Conservation (phyloP, 2,888 invertebrate genomes). For the Erebia epiphron region DNA sequence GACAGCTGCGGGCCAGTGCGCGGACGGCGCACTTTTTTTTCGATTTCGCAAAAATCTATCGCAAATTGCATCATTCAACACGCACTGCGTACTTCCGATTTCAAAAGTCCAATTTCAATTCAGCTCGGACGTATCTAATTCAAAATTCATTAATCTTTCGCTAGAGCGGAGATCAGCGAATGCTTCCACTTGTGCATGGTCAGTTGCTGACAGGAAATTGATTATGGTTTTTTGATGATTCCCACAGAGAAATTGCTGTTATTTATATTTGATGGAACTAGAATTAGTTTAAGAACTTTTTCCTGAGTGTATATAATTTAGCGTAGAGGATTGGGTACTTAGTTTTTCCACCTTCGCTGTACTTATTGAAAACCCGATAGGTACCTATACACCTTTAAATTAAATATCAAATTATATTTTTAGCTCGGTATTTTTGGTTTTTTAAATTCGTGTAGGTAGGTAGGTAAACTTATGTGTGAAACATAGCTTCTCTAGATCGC, state of each 20-base stretch:
- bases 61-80: slow-evolving; percentile 70
- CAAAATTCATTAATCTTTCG: slow-evolving; percentile 77
- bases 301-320: background rate
- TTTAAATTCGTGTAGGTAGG: no score
- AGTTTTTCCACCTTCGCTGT: background rate
- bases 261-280: slow-evolving; percentile 1
- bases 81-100: slow-evolving; percentile 75
- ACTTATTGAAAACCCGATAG: no score
- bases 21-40: slow-evolving; percentile 66
- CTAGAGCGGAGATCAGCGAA: slow-evolving; percentile 56
- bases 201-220: slow-evolving; percentile 82
- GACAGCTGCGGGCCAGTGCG: slow-evolving; percentile 74
- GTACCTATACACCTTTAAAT: no score
- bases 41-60: slow-evolving; percentile 66
- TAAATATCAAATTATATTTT: no score
- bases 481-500: background rate
- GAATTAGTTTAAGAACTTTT: background rate
- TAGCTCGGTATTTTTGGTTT: no score
- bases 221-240: slow-evolving; percentile 56
- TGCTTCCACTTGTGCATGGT: slow-evolving; percentile 75
- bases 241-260: slow-evolving; percentile 42
- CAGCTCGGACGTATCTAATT: slow-evolving; percentile 79
- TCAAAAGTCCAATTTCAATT: slow-evolving; percentile 74
- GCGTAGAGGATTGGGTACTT: background rate
- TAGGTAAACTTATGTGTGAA: background rate